These are phyloP conservation scores for Tetanocera ferruginea DNA, from an alignment of 2,888 invertebrate genomes.

Conservation along the genomic window DNA sequence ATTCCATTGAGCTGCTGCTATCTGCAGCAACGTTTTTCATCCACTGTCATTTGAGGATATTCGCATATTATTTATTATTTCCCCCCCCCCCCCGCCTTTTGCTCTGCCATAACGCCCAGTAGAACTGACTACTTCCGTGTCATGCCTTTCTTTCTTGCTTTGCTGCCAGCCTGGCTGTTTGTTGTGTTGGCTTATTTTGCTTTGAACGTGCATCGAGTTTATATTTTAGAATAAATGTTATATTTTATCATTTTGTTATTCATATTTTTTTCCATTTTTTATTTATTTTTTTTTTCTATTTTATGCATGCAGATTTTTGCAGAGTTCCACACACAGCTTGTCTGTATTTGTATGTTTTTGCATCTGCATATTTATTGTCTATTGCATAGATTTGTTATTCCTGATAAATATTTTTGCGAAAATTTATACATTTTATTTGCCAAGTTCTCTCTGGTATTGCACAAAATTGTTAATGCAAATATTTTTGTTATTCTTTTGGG, in stretches of 20 bases:
- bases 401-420: constrained; percentile 17
- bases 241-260: constrained; percentile 22
- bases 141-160: neutral
- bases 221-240: constrained; percentile 21
- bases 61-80: constrained; percentile 25
- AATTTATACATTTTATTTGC: neutral
- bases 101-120: neutral
- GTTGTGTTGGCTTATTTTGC: neutral
- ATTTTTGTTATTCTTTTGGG: neutral
- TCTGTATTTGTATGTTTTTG: neutral
- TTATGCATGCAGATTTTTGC: constrained; percentile 21
- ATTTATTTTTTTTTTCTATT: neutral
- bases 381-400: constrained; percentile 28
- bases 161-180: neutral
- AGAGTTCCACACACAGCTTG: neutral
- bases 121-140: neutral
- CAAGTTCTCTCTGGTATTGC: neutral
- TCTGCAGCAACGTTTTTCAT: neutral
- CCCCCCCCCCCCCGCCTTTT: neutral
- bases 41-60: constrained; percentile 27
- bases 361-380: constrained; percentile 25
- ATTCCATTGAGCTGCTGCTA: neutral
- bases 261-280: constrained; percentile 4
- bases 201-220: neutral
- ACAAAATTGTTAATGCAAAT: neutral